Evolutionary conservation across 2,888 invertebrate genomes (phyloP).

Genomic region (Cremastobaeus sp.): DNA sequence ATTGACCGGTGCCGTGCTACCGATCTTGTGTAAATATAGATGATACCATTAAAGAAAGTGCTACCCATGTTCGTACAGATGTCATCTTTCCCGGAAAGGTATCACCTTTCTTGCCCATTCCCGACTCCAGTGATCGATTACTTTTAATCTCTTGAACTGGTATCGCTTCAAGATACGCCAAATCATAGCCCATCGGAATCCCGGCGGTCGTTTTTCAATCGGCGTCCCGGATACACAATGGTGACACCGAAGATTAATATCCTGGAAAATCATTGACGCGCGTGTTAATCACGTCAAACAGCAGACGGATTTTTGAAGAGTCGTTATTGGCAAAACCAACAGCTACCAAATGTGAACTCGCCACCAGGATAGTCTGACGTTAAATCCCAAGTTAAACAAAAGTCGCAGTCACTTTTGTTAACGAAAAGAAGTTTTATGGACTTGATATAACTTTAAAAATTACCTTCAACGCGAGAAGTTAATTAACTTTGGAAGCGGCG

Average conservation of each 20-base stretch:
- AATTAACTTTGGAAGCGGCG: background rate
- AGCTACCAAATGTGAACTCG: background rate
- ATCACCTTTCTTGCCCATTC: slow-evolving; percentile 48
- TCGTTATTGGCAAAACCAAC: slow-evolving; percentile 7
- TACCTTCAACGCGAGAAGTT: background rate
- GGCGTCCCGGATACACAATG: slow-evolving; percentile 58
- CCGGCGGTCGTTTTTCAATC: slow-evolving; percentile 62
- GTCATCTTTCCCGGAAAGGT: slow-evolving; percentile 43
- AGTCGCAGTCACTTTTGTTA: too few species aligned
- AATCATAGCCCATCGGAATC: slow-evolving; percentile 62
- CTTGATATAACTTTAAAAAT: too few species aligned
- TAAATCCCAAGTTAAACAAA: background rate
- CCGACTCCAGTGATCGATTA: slow-evolving; percentile 58
- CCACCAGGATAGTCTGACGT: background rate
- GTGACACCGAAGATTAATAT: slow-evolving; percentile 71
- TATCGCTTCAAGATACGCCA: slow-evolving; percentile 61
- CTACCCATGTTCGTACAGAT: slow-evolving; percentile 40
- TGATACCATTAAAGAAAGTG: slow-evolving; percentile 54
- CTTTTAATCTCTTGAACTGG: slow-evolving; percentile 62
- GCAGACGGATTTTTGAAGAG: slow-evolving; percentile 52
- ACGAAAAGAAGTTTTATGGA: too few species aligned
- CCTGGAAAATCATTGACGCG: slow-evolving; percentile 70
- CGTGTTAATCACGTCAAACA: slow-evolving; percentile 72
- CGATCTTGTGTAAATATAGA: slow-evolving; percentile 31
- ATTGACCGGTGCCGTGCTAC: background rate